These are phyloP conservation scores for Scalopus aquaticus DNA, from an alignment of 2,113 vertebrate genomes.

Conservation along the genomic window DNA sequence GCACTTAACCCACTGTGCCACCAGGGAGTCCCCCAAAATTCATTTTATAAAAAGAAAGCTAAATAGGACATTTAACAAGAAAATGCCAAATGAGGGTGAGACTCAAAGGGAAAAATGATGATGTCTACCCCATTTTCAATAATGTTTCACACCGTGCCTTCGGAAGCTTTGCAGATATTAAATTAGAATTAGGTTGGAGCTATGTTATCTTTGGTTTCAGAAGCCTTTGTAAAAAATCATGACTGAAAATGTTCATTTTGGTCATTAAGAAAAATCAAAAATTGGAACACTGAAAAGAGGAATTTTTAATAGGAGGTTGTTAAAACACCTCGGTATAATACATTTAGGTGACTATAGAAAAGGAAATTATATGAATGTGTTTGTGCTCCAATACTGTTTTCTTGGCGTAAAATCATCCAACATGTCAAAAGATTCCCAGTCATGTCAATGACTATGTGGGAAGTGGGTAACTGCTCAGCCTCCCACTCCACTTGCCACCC, in stretches of 20 bases:
- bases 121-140: neutral
- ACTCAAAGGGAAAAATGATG: neutral
- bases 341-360: neutral
- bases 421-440: slow-evolving; percentile 2
- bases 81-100: neutral
- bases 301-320: neutral
- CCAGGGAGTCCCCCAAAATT: too few relatives aligned
- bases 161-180: neutral
- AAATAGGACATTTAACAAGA: neutral
- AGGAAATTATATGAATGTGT: neutral
- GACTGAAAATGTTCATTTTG: neutral
- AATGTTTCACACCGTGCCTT: neutral
- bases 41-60: neutral
- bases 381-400: neutral
- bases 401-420: slow-evolving; percentile 34
- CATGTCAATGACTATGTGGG: neutral
- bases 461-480: neutral
- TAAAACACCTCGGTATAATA: neutral
- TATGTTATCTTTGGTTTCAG: neutral
- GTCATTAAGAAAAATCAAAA: neutral
- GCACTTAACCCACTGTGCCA: too few relatives aligned
- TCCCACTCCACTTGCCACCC: neutral
- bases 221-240: neutral
- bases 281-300: neutral
- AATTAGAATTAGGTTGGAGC: neutral